Evolutionary conservation across 92 coral and sea anemone genomes (phyloP).

Genomic region (Palythoa grandis): DNA sequence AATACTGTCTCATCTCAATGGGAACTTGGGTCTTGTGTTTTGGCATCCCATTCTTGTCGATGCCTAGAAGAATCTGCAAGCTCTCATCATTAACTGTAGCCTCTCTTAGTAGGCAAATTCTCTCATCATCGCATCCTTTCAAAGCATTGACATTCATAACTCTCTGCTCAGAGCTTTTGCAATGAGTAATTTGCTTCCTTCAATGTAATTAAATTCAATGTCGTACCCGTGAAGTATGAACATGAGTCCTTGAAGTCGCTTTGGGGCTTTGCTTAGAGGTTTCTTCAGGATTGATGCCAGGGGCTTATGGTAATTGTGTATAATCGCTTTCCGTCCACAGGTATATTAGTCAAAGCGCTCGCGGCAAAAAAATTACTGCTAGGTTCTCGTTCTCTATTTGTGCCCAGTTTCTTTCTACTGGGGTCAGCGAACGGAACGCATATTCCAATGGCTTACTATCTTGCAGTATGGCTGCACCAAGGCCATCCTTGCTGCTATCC

Average conservation of each 20-base stretch:
- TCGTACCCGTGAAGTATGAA: not conserved
- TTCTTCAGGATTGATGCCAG: constrained; percentile 11
- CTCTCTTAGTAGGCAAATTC: not conserved
- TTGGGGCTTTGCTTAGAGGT: constrained; percentile 27
- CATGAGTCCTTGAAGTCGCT: constrained; percentile 1
- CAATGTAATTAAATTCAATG: not conserved
- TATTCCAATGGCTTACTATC: constrained; percentile 1
- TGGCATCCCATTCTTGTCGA: not conserved
- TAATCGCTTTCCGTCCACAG: not conserved
- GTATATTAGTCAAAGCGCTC: constrained; percentile 35
- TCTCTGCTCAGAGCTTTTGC: constrained; percentile 38
- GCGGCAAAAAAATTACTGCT: not conserved
- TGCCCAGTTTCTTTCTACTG: constrained; percentile 16
- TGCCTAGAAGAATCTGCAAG: not conserved
- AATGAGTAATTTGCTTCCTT: not conserved
- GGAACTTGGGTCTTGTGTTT: not conserved
- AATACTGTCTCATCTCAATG: not conserved
- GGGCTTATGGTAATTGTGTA: constrained; percentile 16
- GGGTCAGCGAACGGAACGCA: not conserved
- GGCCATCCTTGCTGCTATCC: constrained; percentile 6
- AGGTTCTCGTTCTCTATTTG: constrained; percentile 37
- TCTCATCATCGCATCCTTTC: constrained; percentile 10
- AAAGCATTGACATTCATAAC: not conserved
- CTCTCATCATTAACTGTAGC: constrained; percentile 34
- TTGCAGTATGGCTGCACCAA: not conserved